phyloP scores from a whole-genome alignment of 2,797 vertebrate genomes.

The Rhynchotus rufescens region DNA sequence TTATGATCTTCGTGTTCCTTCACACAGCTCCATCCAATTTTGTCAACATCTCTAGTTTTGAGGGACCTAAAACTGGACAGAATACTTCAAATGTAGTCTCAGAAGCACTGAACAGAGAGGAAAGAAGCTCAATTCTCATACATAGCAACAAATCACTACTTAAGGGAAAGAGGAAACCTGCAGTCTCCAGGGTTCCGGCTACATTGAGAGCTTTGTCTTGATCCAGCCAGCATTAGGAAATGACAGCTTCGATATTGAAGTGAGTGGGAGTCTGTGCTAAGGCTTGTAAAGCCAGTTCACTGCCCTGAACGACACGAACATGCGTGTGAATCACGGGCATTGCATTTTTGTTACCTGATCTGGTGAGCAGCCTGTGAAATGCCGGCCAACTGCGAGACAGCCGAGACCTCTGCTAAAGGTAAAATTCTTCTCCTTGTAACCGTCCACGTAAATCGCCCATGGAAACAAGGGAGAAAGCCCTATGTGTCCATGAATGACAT shows the following conservation, averaged over 20 bases:
- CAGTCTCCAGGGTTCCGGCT: not conserved
- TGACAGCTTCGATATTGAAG: not conserved
- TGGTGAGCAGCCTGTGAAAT: not conserved
- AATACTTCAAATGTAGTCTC: not conserved
- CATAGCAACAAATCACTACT: accelerated
- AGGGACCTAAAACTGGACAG: not conserved
- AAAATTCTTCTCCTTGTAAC: not conserved
- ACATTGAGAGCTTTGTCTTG: not conserved
- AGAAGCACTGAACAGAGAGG: not conserved
- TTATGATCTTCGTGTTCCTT: not conserved
- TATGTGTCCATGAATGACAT: not conserved
- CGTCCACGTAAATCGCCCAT: not conserved
- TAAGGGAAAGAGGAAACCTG: not conserved
- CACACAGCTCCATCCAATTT: not conserved
- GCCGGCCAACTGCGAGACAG: not conserved
- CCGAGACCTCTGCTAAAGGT: not conserved
- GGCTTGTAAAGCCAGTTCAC: not conserved
- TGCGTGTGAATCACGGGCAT: not conserved
- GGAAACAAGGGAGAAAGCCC: not conserved
- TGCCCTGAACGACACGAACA: not conserved
- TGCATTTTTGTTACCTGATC: not conserved
- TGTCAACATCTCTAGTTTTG: not conserved
- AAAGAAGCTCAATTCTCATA: not conserved
- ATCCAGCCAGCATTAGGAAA: not conserved
- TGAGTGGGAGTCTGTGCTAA: not conserved